Evolutionary conservation across 2,113 vertebrate species (phyloP), one percentile per base, ranked within the genome.

Genomic region (Macquaria australasica): DNA sequence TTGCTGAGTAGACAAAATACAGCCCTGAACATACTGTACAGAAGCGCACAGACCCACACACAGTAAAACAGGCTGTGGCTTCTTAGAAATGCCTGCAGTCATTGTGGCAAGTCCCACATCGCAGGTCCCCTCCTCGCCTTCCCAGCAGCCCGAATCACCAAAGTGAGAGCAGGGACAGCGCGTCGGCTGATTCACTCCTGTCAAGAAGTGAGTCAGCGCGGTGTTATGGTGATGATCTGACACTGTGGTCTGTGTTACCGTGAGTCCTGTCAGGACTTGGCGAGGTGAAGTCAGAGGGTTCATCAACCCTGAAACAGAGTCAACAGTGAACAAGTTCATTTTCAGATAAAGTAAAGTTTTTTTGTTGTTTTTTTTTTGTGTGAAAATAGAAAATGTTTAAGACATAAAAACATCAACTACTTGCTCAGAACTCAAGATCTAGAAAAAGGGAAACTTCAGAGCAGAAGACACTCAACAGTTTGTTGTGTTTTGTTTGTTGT

Each of bases 61-160:
- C 12, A 73, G 68, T 82, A n/a, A 89, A 83, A 80, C 83, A 84
- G 63, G 58, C 89, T 91, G 91, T 8, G 90, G 90, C 71, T 92
- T 91, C 85, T 79, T 74, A 77, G 53, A 91, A 93, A 92, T 88
- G 81, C 83, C 86, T 90, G 79, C 67, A 90, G 89, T 91, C 91
- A 92, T 90, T 91, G 93, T 84, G 92, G 92, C 23, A 79, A 64
- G 53, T 89, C 82, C 78, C 60, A 82, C 81, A 82, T 87, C 86
- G 77, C 70, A 69, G 81, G 81, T 81, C 84, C 80, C 58, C 3
- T 86, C 90, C 76, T 87, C 23, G 67, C 50, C 88, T 93, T 94
- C 90, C 93, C 93, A 92, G 91, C 90, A 94, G 87, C 86, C 67
- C 63, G 34, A 73, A 81, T 84, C 91, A 82, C 56, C 64, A 39